A percentile compares a stretch with the other conserved stretches of the same genome.
Conservation (phyloP, 2,888 invertebrate genomes). For the Troides helena region DNA sequence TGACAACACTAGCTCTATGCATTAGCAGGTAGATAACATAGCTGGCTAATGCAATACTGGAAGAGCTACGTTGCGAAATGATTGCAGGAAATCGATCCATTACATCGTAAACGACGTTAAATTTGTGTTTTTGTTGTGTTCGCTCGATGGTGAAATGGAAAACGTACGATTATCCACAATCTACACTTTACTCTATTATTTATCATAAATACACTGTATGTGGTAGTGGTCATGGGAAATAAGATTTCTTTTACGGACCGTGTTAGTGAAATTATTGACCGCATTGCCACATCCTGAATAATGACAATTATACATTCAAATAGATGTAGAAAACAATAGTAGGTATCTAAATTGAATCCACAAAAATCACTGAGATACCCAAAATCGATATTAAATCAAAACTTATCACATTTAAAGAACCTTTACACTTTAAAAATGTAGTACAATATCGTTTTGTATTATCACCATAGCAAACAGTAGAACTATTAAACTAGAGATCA, state of each 20-base stretch:
- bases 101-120: slow-evolving; percentile 8
- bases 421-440: too few relatives aligned
- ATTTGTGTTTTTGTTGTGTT: slow-evolving; percentile 13
- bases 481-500: too few relatives aligned
- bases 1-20: neutral
- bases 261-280: neutral
- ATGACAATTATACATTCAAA: neutral
- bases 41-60: neutral
- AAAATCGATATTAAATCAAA: too few relatives aligned
- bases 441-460: too few relatives aligned
- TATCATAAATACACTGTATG: neutral
- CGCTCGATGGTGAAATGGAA: slow-evolving; percentile 20
- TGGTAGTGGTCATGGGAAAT: neutral
- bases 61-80: slow-evolving; percentile 14
- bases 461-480: too few relatives aligned
- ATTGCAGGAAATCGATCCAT: slow-evolving; percentile 16
- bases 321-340: neutral
- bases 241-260: neutral
- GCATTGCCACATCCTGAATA: neutral
- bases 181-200: slow-evolving; percentile 11
- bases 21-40: slow-evolving; percentile 15
- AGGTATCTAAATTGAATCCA: too few relatives aligned
- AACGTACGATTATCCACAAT: slow-evolving; percentile 15
- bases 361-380: too few relatives aligned
- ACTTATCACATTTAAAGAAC: too few relatives aligned